Conservation (phyloP, 2,113 vertebrate species). For the Atrichornis clamosus region DNA sequence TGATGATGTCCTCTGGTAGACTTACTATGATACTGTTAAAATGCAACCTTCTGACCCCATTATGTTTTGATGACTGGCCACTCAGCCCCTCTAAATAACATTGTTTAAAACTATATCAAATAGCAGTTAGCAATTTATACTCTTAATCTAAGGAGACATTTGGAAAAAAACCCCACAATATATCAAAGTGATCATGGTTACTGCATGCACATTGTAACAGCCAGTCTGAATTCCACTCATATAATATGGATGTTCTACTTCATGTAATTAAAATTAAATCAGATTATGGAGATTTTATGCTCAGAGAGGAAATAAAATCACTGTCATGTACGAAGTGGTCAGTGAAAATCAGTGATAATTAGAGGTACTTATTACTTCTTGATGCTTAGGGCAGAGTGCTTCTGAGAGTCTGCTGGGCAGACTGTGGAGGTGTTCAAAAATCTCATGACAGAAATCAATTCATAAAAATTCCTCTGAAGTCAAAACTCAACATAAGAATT, state of each 20-base stretch:
- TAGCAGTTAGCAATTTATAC: background rate
- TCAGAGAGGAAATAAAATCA: background rate
- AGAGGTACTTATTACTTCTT: background rate
- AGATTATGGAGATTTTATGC: background rate
- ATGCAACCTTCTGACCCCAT: background rate
- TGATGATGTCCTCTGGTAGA: background rate
- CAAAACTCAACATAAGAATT: background rate
- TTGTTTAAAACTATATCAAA: background rate
- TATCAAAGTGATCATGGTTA: background rate
- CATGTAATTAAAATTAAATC: background rate
- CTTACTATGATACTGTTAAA: background rate
- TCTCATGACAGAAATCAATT: background rate
- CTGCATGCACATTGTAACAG: background rate
- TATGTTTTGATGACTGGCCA: background rate
- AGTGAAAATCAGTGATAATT: background rate
- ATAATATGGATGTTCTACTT: background rate
- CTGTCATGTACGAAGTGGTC: background rate
- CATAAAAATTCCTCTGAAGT: background rate
- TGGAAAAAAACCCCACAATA: background rate
- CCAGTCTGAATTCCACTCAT: background rate
- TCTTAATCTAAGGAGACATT: background rate
- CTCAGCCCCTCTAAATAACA: background rate
- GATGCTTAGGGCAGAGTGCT: background rate
- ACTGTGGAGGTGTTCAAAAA: background rate
- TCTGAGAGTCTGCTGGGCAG: background rate